phyloP scores from a whole-genome alignment of 2,797 vertebrate species.

The Mus minutoides region DNA sequence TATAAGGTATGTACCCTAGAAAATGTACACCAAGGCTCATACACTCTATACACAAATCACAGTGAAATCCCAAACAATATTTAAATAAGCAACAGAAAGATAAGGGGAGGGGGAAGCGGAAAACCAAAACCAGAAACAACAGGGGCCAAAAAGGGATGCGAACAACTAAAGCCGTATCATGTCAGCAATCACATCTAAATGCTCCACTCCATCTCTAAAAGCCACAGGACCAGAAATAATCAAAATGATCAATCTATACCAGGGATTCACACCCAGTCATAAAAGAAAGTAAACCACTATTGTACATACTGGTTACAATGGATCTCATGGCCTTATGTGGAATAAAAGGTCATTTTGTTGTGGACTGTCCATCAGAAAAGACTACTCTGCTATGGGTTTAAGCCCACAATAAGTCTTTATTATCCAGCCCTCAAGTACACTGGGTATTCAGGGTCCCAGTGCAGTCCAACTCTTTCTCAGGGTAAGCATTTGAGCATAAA shows the following conservation, averaged over 20 bases:
- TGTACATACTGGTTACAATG: not conserved
- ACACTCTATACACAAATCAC: not conserved
- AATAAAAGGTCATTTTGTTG: not conserved
- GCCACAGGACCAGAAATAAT: not conserved
- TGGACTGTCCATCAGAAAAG: not conserved
- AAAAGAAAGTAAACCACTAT: not conserved
- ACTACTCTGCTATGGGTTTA: not conserved
- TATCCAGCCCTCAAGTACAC: not conserved
- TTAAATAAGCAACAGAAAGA: conserved; percentile 33
- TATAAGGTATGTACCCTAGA: too few species aligned
- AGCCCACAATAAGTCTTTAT: not conserved
- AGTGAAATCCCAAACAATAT: conserved; percentile 17
- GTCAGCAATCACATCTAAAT: not conserved
- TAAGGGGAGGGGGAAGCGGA: not conserved
- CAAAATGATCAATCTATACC: not conserved
- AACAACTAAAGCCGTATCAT: not conserved
- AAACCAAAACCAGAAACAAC: not conserved
- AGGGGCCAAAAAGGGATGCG: not conserved
- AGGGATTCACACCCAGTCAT: not conserved
- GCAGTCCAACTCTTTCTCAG: not conserved
- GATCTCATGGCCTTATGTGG: not conserved
- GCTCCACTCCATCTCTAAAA: conserved; percentile 11
- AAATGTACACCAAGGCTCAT: not conserved
- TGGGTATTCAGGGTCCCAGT: not conserved
- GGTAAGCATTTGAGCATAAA: not conserved